A percentile compares a stretch with the other conserved stretches of the same genome.
Evolutionary conservation across 2,888 invertebrate species (phyloP).

Genomic region (Malthinus seriepunctatus): DNA sequence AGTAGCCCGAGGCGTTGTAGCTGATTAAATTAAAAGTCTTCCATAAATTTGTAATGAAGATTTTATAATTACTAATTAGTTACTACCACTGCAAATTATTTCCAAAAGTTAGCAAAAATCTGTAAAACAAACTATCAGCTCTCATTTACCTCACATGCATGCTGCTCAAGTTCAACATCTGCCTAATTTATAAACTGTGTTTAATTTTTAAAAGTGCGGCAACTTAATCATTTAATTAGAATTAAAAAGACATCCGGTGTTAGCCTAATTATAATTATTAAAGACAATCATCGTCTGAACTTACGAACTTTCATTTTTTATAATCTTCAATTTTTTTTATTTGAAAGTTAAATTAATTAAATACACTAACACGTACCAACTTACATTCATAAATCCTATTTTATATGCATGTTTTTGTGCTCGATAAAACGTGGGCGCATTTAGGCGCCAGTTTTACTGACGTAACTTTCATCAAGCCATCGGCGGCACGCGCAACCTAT

Average conservation of each 20-base stretch:
- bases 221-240: conserved; percentile 38
- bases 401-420: conserved; percentile 36
- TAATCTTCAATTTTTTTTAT: conserved; percentile 20
- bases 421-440: conserved; percentile 39
- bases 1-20: no score
- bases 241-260: conserved; percentile 37
- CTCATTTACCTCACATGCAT: no score
- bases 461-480: conserved; percentile 46
- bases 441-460: conserved; percentile 47
- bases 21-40: no score
- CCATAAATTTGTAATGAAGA: no score
- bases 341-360: conserved; percentile 33
- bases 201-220: conserved; percentile 10
- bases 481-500: conserved; percentile 41
- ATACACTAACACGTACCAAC: conserved; percentile 32
- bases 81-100: no score
- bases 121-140: no score
- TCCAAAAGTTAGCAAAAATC: no score
- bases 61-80: no score
- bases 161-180: no score
- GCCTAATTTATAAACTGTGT: no score
- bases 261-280: conserved; percentile 34
- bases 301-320: conserved; percentile 26
- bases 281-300: conserved; percentile 20
- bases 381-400: conserved; percentile 37